Evolutionary conservation across 2,888 invertebrate genomes (phyloP), one percentile per base, ranked within the genome.

Genomic region (Agrotis puta): DNA sequence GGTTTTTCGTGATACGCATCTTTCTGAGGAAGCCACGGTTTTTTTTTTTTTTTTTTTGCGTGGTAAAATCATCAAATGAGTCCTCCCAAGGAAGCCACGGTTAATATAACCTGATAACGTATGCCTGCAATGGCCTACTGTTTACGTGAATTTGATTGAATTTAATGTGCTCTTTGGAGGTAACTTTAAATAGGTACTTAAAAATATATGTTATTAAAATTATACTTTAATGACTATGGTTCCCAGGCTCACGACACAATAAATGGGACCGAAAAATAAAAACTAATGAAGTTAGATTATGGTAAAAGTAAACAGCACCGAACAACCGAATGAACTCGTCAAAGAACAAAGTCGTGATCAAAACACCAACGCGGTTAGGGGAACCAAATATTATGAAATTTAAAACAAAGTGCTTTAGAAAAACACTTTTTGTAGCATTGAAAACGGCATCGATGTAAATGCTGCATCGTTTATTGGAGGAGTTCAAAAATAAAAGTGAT

Each of bases 261-360:
- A 61, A 57, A 63, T 58, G 54, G 22, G 14, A 0, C 54, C 27
- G 45, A 45, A 27, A 57, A 72, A 58, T 72, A 58, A 72, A 64
- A 72, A 50, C 48, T 20, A 57, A 50, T 33, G 33, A 65, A 57
- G n/a, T 57, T 50, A 50, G 24, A 57, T 71, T 48, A 59, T 54
- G 62, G 13, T 22, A 74, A 70, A 70, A 54, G 51, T 47, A 72
- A 64, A 79, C 22, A 79, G 24, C 13, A 43, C 47, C 59, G 70
- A 58, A 64, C 66, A 50, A 71, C 51, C 51, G 50, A 63, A 48
- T 58, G 61, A 59, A 64, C 47, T 27, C n/a, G n/a, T n/a, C n/a
- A n/a, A n/a, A n/a, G n/a, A n/a, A n/a, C n/a, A 3, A 66, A 61
- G 74, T 85, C 85, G 78, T 85, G 84, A 84, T 65, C 70, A 67